Conservation (phyloP, 2,797 vertebrate species). For the Thalassophryne amazonica region DNA sequence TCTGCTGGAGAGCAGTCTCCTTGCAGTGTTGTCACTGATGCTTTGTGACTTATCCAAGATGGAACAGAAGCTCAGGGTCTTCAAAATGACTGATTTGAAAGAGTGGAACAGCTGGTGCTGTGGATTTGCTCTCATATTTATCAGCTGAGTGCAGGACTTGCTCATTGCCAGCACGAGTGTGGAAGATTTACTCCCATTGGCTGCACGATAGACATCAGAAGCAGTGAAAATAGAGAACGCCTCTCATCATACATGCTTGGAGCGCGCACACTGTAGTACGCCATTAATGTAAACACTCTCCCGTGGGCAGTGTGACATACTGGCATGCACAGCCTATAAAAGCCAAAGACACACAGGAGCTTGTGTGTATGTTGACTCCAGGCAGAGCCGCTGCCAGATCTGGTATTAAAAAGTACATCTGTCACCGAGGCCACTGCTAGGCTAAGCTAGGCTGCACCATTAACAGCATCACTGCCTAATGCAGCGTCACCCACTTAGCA, state of each 20-base stretch:
- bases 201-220: conserved; percentile 18
- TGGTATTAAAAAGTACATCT: conserved; percentile 69
- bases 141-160: conserved; percentile 37
- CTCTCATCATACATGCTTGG: conserved; percentile 19
- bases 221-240: conserved; percentile 5
- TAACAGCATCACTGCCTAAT: conserved; percentile 14
- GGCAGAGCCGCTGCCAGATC: conserved; percentile 44
- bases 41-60: conserved; percentile 48
- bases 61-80: conserved; percentile 35
- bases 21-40: conserved; percentile 22
- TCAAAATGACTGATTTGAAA: conserved; percentile 53
- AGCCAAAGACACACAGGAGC: too few relatives aligned
- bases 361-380: conserved; percentile 51
- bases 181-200: conserved; percentile 17
- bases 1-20: neutral
- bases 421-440: conserved; percentile 44
- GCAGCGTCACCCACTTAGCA: conserved; percentile 17
- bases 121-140: conserved; percentile 56
- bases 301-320: conserved; percentile 38
- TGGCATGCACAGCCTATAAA: too few relatives aligned
- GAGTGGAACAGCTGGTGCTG: conserved; percentile 55
- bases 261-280: conserved; percentile 30
- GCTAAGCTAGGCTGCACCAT: conserved; percentile 33
- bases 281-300: conserved; percentile 15
- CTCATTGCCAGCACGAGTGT: conserved; percentile 17